Base-by-base conservation (phyloP, 2,797 vertebrate genomes). In the Xerus rutilus region DNA sequence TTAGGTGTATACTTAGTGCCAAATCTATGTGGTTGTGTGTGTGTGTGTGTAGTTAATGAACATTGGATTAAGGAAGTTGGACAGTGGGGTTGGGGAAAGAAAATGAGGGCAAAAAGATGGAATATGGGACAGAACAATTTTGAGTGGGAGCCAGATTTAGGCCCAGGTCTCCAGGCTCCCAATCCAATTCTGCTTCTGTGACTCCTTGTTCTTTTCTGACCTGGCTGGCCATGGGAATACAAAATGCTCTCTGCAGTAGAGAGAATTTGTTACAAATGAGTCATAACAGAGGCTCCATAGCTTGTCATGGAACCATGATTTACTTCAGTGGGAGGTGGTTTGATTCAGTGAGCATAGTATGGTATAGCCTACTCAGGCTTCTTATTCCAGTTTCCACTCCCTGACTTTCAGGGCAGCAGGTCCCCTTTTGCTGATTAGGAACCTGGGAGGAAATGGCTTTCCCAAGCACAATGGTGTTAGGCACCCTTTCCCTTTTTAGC, bases 181-280 rank as follows among this genome's bases (percentile, higher is more conserved):
- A 78, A 30, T 92, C 39, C 43, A 83, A 1, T 79, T 95, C 62
- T 91, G 52, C 64, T 86, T 62, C 91, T 84, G 32, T 81, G 52
- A 25, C 76, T 82, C 23, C 15, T 52, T 94, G 45, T 79, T 89
- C 93, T 59, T 92, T 89, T 74, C 83, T 86, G 73, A 59, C 78
- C 69, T 94, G 83, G 21, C 69, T 94, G 83, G 25, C 74, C 20
- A 12, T 30, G 39, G 84, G 86, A 73, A 14, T 91, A 65, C 65
- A 92, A 91, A 69, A 69, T 62, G 73, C 57, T 81, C 43, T 76
- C 79, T 77, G 45, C 32, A 52, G 43, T 39, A 72, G 81, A 84
- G 73, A 94, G 85, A 78, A 35, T 73, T 91, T 62, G 64, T 78
- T 94, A 52, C 20, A 62, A 39, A 28, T 94, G 95, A 96, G 88